Conservation (phyloP, 2,888 invertebrate species). For the Bibio marci region DNA sequence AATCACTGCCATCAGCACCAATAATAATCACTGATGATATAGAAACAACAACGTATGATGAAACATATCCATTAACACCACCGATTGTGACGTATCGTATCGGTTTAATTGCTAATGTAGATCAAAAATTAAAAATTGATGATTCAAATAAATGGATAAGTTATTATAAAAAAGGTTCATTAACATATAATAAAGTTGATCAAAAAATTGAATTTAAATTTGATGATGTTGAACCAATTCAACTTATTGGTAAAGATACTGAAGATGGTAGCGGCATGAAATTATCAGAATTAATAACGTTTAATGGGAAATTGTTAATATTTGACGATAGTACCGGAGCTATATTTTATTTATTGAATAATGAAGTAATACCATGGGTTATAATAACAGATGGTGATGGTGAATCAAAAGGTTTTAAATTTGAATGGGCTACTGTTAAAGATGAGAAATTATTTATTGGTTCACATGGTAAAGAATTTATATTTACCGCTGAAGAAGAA, state of each 20-base stretch:
- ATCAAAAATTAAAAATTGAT: constrained; percentile 63
- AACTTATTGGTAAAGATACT: constrained; percentile 47
- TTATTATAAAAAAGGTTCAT: constrained; percentile 62
- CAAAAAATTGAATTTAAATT: constrained; percentile 53
- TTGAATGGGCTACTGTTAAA: constrained; percentile 93
- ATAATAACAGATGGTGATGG: constrained; percentile 88
- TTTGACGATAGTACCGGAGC: constrained; percentile 94
- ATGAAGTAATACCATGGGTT: constrained; percentile 60
- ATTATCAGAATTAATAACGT: constrained; percentile 83
- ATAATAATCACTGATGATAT: no score
- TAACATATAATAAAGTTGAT: constrained; percentile 41
- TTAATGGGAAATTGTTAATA: constrained; percentile 74
- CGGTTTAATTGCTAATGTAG: constrained; percentile 86
- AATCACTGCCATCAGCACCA: no score
- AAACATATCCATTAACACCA: constrained; percentile 68
- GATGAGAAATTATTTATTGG: constrained; percentile 76
- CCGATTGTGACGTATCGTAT: constrained; percentile 58
- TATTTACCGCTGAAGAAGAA: no score
- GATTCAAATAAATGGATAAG: constrained; percentile 62
- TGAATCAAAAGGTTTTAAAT: constrained; percentile 68
- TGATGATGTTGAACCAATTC: constrained; percentile 21
- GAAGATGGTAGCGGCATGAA: constrained; percentile 92
- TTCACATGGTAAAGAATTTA: constrained; percentile 91
- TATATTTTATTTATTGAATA: constrained; percentile 51
- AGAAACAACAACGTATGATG: constrained; percentile 55